Conservation (phyloP, 2,888 invertebrate genomes). For the Synanthedon myopaeformis region DNA sequence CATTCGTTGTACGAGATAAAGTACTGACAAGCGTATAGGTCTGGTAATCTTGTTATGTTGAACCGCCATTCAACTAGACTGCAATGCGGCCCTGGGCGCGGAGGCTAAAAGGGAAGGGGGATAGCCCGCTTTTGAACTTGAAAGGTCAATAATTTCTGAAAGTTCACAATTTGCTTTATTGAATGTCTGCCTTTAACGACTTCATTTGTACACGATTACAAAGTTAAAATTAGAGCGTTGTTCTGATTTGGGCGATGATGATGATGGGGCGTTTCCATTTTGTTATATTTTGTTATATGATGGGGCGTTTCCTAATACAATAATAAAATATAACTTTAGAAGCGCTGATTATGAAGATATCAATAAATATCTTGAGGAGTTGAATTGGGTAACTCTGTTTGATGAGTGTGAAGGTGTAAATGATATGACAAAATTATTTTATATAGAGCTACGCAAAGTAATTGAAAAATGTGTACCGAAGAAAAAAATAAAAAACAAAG, state of each 20-base stretch:
- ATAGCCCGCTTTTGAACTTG: constrained; percentile 43
- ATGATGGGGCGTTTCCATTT: constrained; percentile 2
- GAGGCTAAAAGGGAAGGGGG: constrained; percentile 22
- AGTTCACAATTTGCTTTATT: constrained; percentile 43
- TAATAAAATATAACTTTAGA: too few species aligned
- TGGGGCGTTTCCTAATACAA: too few species aligned
- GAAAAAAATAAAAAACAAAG: too few species aligned
- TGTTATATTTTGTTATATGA: too few species aligned
- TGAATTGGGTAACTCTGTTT: too few species aligned
- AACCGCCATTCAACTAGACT: constrained; percentile 49
- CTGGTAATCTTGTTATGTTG: constrained; percentile 31
- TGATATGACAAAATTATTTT: too few species aligned
- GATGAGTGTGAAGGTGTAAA: too few species aligned
- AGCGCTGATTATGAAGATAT: too few species aligned
- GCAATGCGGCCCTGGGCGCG: constrained; percentile 55
- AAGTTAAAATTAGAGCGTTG: constrained; percentile 12
- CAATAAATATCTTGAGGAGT: too few species aligned
- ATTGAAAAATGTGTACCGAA: too few species aligned
- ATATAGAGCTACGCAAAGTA: too few species aligned
- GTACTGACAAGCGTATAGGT: constrained; percentile 14
- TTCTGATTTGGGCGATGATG: background rate
- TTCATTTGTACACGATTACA: constrained; percentile 24
- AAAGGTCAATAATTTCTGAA: constrained; percentile 52
- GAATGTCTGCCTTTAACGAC: constrained; percentile 25
- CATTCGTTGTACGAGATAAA: too few species aligned